Conservation (phyloP, 2,113 vertebrate species). For the Pachycephala philippinensis region DNA sequence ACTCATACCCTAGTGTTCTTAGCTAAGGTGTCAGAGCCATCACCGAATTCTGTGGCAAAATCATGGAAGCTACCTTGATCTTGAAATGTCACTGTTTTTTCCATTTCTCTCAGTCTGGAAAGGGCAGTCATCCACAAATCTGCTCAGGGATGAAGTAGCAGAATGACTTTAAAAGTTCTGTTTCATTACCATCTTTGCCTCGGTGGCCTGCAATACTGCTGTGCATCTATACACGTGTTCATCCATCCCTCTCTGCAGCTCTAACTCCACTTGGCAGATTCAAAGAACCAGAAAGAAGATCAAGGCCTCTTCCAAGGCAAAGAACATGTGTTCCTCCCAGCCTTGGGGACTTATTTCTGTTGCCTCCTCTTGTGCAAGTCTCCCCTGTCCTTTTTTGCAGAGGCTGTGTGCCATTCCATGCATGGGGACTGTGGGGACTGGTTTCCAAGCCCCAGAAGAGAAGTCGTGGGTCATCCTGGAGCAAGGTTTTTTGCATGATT, state of each 20-base stretch:
- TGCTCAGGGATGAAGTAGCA: not conserved
- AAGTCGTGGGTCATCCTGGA: accelerated
- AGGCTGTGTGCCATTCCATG: not conserved
- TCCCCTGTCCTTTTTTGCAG: not conserved
- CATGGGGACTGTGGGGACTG: not conserved
- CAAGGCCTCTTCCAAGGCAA: not conserved
- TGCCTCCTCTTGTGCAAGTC: not conserved
- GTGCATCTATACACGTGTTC: not conserved
- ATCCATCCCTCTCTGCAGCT: not conserved
- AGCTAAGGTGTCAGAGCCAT: not conserved
- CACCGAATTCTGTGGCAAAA: not conserved
- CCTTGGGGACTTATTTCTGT: not conserved
- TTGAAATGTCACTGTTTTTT: not conserved
- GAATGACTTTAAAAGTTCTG: not conserved
- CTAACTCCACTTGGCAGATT: not conserved
- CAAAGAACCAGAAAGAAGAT: not conserved
- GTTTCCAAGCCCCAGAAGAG: not conserved
- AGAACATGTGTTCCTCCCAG: not conserved
- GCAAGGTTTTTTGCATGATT: not conserved
- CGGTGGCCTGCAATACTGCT: not conserved
- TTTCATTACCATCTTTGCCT: not conserved
- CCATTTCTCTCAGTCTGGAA: not conserved
- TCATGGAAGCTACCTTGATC: not conserved
- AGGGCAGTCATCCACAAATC: not conserved
- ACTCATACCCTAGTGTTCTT: not conserved